These are phyloP conservation scores for Diadumene lineata DNA, from an alignment of 92 coral and sea anemone genomes.

Conservation along the genomic window DNA sequence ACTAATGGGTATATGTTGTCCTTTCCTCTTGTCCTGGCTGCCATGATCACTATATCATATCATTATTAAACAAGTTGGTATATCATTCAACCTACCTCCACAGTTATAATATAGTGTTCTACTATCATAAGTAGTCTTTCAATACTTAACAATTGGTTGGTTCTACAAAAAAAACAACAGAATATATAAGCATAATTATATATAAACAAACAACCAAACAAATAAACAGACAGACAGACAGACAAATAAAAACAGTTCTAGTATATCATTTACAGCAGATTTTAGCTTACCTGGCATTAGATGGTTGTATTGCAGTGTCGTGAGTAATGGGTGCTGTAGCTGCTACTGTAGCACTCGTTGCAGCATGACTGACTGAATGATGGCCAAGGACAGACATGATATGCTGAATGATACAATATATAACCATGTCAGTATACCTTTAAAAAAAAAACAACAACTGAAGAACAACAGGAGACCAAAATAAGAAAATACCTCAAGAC, in stretches of 20 bases:
- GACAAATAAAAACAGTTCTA: too few relatives aligned
- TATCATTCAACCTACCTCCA: conserved; percentile 56
- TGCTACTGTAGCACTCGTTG: conserved; percentile 64
- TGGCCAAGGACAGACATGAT: conserved; percentile 72
- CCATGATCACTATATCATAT: too few relatives aligned
- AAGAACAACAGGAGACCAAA: too few relatives aligned
- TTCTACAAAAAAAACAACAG: conserved; percentile 29
- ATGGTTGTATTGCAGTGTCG: conserved; percentile 56
- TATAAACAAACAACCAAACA: too few relatives aligned
- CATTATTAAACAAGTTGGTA: neutral
- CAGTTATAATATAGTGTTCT: conserved; percentile 84
- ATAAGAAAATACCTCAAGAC: conserved; percentile 83
- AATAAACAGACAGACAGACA: too few relatives aligned
- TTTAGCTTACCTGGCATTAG: conserved; percentile 50
- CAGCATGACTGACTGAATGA: conserved; percentile 58
- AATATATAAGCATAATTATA: too few relatives aligned
- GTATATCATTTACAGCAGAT: neutral
- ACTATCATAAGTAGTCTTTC: conserved; percentile 74
- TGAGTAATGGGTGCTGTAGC: conserved; percentile 71
- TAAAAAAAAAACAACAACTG: neutral
- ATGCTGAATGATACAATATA: conserved; percentile 33
- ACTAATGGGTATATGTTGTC: too few relatives aligned
- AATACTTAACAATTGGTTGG: conserved; percentile 68
- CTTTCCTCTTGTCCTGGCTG: too few relatives aligned
- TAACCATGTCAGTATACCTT: neutral